Evolutionary conservation across 23 tunicate genomes (phyloP).

Genomic region (Styela clava): DNA sequence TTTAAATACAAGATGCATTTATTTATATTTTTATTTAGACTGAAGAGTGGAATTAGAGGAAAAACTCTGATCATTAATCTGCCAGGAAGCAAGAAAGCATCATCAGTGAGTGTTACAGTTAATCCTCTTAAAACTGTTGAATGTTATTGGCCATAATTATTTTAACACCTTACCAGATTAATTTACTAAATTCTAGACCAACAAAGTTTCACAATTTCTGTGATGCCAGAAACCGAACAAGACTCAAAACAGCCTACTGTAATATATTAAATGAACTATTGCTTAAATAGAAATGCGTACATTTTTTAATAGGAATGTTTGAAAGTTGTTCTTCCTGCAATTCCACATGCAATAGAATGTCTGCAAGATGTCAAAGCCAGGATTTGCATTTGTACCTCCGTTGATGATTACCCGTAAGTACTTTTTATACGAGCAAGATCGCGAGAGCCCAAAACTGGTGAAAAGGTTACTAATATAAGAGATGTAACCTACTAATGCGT

Average conservation of each 20-base stretch:
- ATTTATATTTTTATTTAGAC: slow-evolving; percentile 40
- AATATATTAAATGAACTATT: too few relatives aligned
- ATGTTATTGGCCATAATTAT: neutral
- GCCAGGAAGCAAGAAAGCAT: slow-evolving; percentile 91
- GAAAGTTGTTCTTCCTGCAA: slow-evolving; percentile 56
- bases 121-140: neutral
- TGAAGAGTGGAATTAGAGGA: slow-evolving; percentile 81
- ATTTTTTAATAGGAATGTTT: slow-evolving; percentile 67
- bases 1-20: too few relatives aligned
- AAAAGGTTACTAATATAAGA: too few relatives aligned
- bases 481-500: too few relatives aligned
- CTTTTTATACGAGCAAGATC: too few relatives aligned
- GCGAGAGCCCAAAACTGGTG: too few relatives aligned
- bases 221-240: too few relatives aligned
- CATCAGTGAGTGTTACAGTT: slow-evolving; percentile 10
- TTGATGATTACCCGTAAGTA: slow-evolving; percentile 14
- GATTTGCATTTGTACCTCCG: slow-evolving; percentile 2
- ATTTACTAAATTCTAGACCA: too few relatives aligned
- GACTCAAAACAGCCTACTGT: too few relatives aligned
- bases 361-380: neutral
- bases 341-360: slow-evolving; percentile 66
- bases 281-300: too few relatives aligned
- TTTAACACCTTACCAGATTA: too few relatives aligned
- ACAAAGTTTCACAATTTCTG: too few relatives aligned
- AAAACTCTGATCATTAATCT: slow-evolving; percentile 70